Conservation (phyloP, 2,113 vertebrate species). For the Zosterops lateralis region DNA sequence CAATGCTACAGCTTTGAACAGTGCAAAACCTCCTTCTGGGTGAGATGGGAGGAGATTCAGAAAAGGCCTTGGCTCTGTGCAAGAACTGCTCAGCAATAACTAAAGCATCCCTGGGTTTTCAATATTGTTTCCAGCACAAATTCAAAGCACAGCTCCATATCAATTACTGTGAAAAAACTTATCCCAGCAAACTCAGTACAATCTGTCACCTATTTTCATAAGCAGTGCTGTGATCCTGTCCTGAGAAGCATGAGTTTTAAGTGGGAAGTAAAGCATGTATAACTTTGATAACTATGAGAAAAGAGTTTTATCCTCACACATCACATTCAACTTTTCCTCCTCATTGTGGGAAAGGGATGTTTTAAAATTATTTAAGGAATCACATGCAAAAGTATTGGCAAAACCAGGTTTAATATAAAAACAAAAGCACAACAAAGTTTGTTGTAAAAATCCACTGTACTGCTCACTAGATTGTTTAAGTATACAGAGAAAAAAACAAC, state of each 20-base stretch:
- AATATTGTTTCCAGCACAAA: neutral
- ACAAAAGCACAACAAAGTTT: neutral
- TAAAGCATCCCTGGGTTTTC: neutral
- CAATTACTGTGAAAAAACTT: neutral
- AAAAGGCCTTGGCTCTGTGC: neutral
- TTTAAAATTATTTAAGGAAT: neutral
- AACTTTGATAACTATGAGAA: neutral
- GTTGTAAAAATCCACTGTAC: neutral
- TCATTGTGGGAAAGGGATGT: neutral
- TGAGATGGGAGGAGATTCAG: neutral
- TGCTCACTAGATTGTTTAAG: neutral
- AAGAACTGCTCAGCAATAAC: neutral
- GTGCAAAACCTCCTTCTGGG: neutral
- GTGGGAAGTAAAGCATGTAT: neutral
- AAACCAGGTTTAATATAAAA: neutral
- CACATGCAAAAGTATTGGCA: fast-evolving
- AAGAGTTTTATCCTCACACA: neutral
- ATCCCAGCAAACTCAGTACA: neutral
- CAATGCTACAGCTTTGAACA: neutral
- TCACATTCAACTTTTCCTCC: neutral
- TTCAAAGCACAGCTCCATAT: neutral
- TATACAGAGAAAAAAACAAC: neutral
- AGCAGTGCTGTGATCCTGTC: neutral
- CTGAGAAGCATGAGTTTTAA: neutral
- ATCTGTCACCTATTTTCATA: neutral